These are phyloP conservation scores for Melanotaenia boesemani DNA, from an alignment of 2,797 vertebrate genomes.

Conservation along the genomic window DNA sequence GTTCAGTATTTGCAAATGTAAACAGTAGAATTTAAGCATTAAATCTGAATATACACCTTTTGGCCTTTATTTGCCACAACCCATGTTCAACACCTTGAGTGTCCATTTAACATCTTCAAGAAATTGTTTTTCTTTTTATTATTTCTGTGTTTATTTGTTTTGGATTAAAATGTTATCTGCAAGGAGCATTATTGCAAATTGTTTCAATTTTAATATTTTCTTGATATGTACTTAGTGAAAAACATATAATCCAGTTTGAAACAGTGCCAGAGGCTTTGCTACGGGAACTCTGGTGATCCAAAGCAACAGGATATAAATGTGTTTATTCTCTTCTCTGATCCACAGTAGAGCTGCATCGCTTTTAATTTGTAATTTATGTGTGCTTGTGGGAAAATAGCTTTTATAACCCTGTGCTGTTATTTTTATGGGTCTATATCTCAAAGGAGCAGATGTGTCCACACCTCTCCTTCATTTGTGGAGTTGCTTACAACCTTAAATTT, in stretches of 20 bases:
- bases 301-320: conserved; percentile 17
- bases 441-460: conserved; percentile 28
- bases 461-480: neutral
- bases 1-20: too few species aligned
- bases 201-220: conserved; percentile 24
- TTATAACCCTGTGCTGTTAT: conserved; percentile 7
- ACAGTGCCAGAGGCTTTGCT: neutral
- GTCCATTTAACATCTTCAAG: too few species aligned
- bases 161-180: neutral
- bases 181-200: neutral
- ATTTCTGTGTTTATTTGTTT: neutral
- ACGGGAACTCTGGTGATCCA: neutral
- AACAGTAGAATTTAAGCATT: too few species aligned
- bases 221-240: neutral
- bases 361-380: conserved; percentile 36
- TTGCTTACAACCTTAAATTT: conserved; percentile 1
- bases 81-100: too few species aligned
- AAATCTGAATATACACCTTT: too few species aligned
- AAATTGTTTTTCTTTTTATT: too few species aligned
- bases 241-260: conserved; percentile 10
- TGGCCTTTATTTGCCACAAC: too few species aligned
- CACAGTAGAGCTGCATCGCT: conserved; percentile 15
- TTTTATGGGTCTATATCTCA: conserved; percentile 34
- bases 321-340: conserved; percentile 27
- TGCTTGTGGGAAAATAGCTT: conserved; percentile 17